phyloP scores from a whole-genome alignment of 2,113 vertebrate species.

The Melanocharis versteri region DNA sequence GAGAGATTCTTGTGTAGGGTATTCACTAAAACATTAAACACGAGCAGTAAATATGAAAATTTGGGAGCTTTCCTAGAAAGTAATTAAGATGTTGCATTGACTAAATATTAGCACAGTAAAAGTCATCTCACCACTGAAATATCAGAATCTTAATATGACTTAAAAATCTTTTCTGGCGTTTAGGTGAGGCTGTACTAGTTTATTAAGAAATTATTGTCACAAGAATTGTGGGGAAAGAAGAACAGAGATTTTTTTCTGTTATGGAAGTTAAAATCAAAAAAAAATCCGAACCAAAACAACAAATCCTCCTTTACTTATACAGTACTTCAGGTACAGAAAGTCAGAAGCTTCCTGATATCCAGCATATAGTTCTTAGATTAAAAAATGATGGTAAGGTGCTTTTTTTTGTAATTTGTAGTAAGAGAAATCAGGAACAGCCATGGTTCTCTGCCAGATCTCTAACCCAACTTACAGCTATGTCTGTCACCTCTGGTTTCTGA shows the following conservation, averaged over 20 bases:
- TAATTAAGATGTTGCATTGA: background rate
- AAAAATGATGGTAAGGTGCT: background rate
- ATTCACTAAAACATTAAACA: background rate
- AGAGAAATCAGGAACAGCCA: background rate
- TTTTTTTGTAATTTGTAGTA: background rate
- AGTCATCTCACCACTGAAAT: background rate
- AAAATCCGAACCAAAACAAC: too few species aligned
- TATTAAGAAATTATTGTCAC: background rate
- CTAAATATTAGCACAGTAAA: background rate
- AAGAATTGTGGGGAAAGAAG: fast-evolving
- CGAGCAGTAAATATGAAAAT: background rate
- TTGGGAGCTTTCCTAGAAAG: background rate
- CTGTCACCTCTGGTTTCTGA: background rate
- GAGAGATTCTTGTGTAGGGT: background rate
- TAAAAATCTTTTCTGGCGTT: background rate
- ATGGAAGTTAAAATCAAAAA: background rate
- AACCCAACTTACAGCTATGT: background rate
- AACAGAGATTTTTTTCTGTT: background rate
- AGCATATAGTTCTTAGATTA: background rate
- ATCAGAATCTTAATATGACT: background rate
- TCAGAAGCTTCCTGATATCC: background rate
- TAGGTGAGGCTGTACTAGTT: background rate
- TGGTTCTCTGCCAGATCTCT: background rate
- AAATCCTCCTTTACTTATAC: background rate
- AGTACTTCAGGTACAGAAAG: background rate